Conservation (phyloP, 2,113 vertebrate species). For the Caretta caretta region DNA sequence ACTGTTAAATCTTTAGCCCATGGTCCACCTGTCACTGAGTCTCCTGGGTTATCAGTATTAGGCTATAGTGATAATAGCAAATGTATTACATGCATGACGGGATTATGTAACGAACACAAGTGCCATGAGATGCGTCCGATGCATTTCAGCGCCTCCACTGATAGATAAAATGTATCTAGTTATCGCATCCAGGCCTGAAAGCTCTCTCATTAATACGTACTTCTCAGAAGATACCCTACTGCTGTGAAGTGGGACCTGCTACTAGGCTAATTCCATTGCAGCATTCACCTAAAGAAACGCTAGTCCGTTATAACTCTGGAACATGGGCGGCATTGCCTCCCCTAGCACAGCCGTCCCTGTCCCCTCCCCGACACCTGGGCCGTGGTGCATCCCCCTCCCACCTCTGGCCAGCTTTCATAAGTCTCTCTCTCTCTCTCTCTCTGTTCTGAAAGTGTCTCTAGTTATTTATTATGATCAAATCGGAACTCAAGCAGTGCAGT, state of each 20-base stretch:
- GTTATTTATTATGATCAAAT: background rate
- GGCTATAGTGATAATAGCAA: conserved; percentile 34
- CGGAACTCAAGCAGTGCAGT: background rate
- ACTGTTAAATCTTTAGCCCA: accelerated
- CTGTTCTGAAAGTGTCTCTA: background rate
- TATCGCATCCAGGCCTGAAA: conserved; percentile 37
- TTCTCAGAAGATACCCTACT: background rate
- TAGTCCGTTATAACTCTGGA: background rate
- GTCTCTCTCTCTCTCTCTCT: background rate
- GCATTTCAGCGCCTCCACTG: conserved; percentile 50
- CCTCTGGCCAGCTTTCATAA: background rate
- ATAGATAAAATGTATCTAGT: conserved; percentile 20
- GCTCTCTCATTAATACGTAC: conserved; percentile 70
- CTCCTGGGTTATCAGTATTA: conserved; percentile 51
- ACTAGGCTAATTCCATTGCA: background rate
- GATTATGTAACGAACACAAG: conserved; percentile 58
- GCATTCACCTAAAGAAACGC: background rate
- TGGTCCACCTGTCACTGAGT: background rate
- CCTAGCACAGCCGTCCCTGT: no score
- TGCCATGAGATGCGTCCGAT: conserved; percentile 63
- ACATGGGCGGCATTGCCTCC: no score
- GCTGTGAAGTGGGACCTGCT: background rate
- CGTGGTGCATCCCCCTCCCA: no score
- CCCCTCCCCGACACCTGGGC: no score
- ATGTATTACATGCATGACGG: conserved; percentile 61